A percentile compares a stretch with the other conserved stretches of the same genome.
phyloP scores from a whole-genome alignment of 2,797 vertebrate species.

The Phataginus tricuspis region DNA sequence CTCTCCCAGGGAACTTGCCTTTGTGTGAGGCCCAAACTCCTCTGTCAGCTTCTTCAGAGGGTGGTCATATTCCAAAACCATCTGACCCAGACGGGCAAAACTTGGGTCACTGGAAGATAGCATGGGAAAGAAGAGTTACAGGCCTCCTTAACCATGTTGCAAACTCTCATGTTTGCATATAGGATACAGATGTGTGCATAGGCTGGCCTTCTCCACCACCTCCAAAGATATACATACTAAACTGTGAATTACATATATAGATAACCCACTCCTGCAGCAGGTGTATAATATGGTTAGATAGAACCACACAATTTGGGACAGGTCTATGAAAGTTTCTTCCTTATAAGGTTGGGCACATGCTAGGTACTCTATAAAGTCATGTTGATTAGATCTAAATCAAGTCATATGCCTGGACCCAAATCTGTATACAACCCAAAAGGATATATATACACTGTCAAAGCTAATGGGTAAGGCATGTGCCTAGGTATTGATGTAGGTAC shows the following conservation, averaged over 20 bases:
- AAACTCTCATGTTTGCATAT: background rate
- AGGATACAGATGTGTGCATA: background rate
- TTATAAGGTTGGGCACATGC: background rate
- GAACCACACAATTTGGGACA: conserved; percentile 2
- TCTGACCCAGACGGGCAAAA: conserved; percentile 93
- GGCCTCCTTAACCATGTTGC: background rate
- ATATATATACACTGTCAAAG: background rate
- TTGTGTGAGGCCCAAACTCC: conserved; percentile 96
- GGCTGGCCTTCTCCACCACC: background rate
- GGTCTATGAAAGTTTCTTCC: background rate
- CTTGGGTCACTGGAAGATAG: conserved; percentile 90
- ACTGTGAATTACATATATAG: background rate
- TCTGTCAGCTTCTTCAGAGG: conserved; percentile 94
- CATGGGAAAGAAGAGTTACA: background rate
- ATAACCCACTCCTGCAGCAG: background rate
- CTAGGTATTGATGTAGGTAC: background rate
- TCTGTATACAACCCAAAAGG: conserved; percentile 12
- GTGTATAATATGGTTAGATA: background rate
- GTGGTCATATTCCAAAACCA: conserved; percentile 95
- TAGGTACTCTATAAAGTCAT: background rate
- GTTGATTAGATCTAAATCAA: background rate
- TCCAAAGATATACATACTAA: conserved; percentile 6
- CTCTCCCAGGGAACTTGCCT: conserved; percentile 83
- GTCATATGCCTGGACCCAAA: background rate
- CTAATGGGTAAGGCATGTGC: background rate